These are phyloP conservation scores for Palythoa heliodiscus DNA, from an alignment of 92 coral and sea anemone genomes.

Conservation along the genomic window DNA sequence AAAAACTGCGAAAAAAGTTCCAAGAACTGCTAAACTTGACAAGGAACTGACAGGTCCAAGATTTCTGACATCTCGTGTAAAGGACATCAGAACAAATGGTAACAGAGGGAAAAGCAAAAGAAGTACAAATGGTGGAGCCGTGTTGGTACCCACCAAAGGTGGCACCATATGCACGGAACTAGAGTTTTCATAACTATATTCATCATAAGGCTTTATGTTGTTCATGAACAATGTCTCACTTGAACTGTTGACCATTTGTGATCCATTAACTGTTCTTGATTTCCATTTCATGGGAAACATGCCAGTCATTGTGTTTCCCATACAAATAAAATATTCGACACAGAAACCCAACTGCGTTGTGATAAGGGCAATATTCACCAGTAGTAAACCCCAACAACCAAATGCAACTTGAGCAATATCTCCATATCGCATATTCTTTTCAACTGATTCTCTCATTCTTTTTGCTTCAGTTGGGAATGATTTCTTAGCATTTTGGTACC, in stretches of 20 bases:
- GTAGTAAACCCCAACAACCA: constrained; percentile 74
- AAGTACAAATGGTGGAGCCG: constrained; percentile 68
- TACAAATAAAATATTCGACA: constrained; percentile 89
- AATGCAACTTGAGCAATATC: constrained; percentile 88
- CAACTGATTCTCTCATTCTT: constrained; percentile 56
- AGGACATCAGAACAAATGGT: constrained; percentile 79
- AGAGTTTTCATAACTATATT: background rate
- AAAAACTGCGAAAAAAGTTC: constrained; percentile 74
- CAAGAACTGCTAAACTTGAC: constrained; percentile 72
- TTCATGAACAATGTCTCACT: background rate
- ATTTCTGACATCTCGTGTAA: constrained; percentile 75
- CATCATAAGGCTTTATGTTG: background rate
- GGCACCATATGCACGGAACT: background rate
- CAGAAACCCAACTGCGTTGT: constrained; percentile 89
- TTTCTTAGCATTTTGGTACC: constrained; percentile 41
- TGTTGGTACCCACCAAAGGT: constrained; percentile 11
- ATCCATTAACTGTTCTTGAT: background rate
- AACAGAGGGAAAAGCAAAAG: constrained; percentile 71
- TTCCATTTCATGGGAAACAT: constrained; percentile 65
- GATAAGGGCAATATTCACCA: constrained; percentile 85
- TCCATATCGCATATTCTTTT: constrained; percentile 77
- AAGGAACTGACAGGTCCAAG: constrained; percentile 85
- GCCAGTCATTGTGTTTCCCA: constrained; percentile 84
- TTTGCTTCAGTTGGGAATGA: constrained; percentile 55
- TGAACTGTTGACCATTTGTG: constrained; percentile 18